Percentiles rank a stretch among this genome's conserved stretches.
Conservation (phyloP, 2,113 vertebrate species). For the Periophthalmus modestus region DNA sequence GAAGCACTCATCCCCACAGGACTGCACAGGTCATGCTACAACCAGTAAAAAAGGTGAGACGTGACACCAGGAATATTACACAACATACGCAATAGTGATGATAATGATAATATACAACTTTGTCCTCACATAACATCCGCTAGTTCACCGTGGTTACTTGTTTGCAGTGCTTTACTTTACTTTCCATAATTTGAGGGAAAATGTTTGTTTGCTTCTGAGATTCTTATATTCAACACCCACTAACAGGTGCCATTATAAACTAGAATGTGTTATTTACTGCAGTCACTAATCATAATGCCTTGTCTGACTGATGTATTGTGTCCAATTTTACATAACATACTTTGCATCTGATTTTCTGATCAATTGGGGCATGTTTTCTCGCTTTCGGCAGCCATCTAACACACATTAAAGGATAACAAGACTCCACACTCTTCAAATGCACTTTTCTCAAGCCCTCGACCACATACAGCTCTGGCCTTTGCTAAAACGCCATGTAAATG, state of each 20-base stretch:
- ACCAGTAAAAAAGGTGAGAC: constrained; percentile 14
- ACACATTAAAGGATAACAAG: background rate
- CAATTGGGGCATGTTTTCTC: background rate
- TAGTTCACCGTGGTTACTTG: too few species aligned
- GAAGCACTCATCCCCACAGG: constrained; percentile 43
- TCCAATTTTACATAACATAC: background rate
- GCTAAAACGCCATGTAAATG: constrained; percentile 1
- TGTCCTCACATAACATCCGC: too few species aligned
- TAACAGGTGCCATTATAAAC: background rate
- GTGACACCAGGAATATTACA: constrained; percentile 36
- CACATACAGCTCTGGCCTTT: constrained; percentile 5
- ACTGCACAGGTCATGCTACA: constrained; percentile 40
- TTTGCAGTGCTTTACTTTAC: too few species aligned
- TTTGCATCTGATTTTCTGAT: background rate
- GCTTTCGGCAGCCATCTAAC: background rate
- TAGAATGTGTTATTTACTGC: too few species aligned
- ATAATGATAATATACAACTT: too few species aligned
- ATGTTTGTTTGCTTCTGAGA: too few species aligned
- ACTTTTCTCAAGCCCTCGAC: background rate
- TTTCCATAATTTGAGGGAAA: too few species aligned
- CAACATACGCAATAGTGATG: too few species aligned
- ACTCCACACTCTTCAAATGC: background rate
- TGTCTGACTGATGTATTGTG: too few species aligned
- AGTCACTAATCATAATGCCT: too few species aligned
- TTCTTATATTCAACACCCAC: background rate